Conservation (phyloP, 1,140 invertebrate species). For the Lamellibrachia luymesi region DNA sequence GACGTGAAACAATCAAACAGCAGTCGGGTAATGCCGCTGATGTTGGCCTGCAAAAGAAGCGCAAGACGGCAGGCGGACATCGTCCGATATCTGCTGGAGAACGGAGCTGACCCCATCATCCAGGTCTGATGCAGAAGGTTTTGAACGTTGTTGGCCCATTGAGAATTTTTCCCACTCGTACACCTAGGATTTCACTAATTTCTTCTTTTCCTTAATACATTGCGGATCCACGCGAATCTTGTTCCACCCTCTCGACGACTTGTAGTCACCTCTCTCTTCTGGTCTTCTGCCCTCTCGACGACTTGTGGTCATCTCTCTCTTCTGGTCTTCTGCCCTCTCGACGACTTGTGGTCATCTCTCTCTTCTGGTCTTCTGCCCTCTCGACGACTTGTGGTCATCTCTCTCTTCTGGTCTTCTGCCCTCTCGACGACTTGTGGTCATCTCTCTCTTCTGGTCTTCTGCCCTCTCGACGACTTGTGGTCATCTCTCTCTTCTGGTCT, state of each 20-base stretch:
- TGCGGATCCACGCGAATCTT: neutral
- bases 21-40: slow-evolving; percentile 29
- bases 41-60: slow-evolving; percentile 29
- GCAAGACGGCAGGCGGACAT: slow-evolving; percentile 21
- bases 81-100: slow-evolving; percentile 29
- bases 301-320: no score
- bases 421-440: no score
- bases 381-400: no score
- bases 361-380: no score
- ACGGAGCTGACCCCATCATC: slow-evolving; percentile 31
- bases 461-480: no score
- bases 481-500: no score
- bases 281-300: no score
- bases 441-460: no score
- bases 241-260: neutral
- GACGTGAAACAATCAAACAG: slow-evolving; percentile 15
- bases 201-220: neutral
- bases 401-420: no score
- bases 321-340: no score
- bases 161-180: neutral
- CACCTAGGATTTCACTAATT: neutral
- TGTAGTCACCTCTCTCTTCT: neutral
- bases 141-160: neutral
- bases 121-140: neutral
- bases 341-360: no score